phyloP scores from a whole-genome alignment of 1,140 invertebrate genomes.

The Cyphomyrmex costatus region DNA sequence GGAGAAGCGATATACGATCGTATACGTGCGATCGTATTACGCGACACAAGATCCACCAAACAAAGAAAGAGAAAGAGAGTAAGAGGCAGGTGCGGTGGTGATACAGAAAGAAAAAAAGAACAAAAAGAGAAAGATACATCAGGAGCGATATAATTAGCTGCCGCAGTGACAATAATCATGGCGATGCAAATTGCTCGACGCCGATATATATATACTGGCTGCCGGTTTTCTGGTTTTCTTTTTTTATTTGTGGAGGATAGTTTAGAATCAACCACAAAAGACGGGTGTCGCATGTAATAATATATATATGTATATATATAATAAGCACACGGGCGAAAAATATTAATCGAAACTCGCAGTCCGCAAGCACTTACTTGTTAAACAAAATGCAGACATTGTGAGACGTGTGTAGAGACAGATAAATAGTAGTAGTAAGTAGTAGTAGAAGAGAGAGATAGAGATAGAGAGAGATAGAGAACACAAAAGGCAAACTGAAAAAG shows the following conservation, averaged over 20 bases:
- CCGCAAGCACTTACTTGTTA: slow-evolving; percentile 63
- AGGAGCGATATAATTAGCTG: slow-evolving; percentile 47
- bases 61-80: slow-evolving; percentile 7
- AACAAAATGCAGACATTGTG: slow-evolving; percentile 62
- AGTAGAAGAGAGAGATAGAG: slow-evolving; percentile 35
- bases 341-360: slow-evolving; percentile 63
- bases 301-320: slow-evolving; percentile 54
- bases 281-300: slow-evolving; percentile 58
- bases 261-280: slow-evolving; percentile 57
- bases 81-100: slow-evolving; percentile 7
- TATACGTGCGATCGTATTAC: slow-evolving; percentile 35
- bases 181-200: slow-evolving; percentile 55
- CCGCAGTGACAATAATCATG: slow-evolving; percentile 49
- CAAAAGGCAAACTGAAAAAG: slow-evolving; percentile 62
- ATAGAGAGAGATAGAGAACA: slow-evolving; percentile 52
- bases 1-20: slow-evolving; percentile 48
- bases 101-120: slow-evolving; percentile 39
- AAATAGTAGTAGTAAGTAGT: slow-evolving; percentile 42
- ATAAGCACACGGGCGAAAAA: slow-evolving; percentile 63
- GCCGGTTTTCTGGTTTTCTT: slow-evolving; percentile 22
- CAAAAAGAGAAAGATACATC: slow-evolving; percentile 16
- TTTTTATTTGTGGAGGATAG: slow-evolving; percentile 37
- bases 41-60: slow-evolving; percentile 25
- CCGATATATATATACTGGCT: slow-evolving; percentile 44
- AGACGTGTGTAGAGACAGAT: slow-evolving; percentile 56